Conservation (phyloP, 2,888 invertebrate genomes). For the Cephus sareptanus region DNA sequence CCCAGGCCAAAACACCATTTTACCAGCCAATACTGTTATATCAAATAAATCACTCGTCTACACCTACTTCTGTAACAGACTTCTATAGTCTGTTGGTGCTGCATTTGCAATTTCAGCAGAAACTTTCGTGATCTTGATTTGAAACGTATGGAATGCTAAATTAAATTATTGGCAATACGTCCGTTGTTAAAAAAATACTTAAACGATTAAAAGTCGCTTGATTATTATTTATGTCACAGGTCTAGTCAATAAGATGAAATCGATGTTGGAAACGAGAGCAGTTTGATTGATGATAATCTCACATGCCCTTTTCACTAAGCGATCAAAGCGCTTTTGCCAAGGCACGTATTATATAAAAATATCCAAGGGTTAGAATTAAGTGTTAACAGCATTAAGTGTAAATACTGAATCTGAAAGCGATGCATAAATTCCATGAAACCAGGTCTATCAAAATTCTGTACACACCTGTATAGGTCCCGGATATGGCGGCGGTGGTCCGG, state of each 20-base stretch:
- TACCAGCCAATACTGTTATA: slow-evolving; percentile 55
- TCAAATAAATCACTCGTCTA: slow-evolving; percentile 44
- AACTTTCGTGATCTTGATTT: neutral
- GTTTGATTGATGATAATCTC: neutral
- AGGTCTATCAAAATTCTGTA: slow-evolving; percentile 30
- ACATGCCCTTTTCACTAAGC: slow-evolving; percentile 8
- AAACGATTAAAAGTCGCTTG: neutral
- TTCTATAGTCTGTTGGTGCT: slow-evolving; percentile 16
- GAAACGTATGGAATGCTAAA: neutral
- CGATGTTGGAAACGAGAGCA: neutral
- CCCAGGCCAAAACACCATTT: slow-evolving; percentile 63
- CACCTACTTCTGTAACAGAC: slow-evolving; percentile 40
- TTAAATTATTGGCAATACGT: neutral
- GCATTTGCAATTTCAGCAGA: neutral
- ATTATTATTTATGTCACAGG: neutral
- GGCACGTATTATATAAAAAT: slow-evolving; percentile 6
- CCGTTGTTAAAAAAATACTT: neutral
- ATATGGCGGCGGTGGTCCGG: slow-evolving; percentile 78
- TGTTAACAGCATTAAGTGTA: slow-evolving; percentile 45
- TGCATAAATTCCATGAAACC: slow-evolving; percentile 64
- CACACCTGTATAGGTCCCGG: slow-evolving; percentile 70
- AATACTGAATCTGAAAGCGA: slow-evolving; percentile 53
- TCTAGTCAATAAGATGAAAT: neutral
- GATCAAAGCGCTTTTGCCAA: slow-evolving; percentile 14
- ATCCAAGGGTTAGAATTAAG: slow-evolving; percentile 31